Evolutionary conservation across 2,888 invertebrate species (phyloP).

Genomic region (Pilophorus perplexus): DNA sequence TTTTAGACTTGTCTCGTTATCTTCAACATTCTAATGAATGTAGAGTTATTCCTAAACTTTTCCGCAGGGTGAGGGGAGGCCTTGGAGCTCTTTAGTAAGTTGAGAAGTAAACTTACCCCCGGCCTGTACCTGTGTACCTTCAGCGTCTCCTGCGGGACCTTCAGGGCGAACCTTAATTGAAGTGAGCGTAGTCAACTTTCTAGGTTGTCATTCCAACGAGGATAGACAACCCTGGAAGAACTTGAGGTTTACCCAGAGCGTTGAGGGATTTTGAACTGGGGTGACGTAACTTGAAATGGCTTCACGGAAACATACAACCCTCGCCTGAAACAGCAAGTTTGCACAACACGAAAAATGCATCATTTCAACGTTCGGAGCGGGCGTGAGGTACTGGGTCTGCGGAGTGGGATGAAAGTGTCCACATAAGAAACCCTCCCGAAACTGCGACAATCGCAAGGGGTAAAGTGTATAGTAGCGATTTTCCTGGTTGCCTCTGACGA

Average conservation of each 20-base stretch:
- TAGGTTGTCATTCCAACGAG: constrained; percentile 34
- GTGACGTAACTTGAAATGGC: no score
- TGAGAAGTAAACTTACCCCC: constrained; percentile 18
- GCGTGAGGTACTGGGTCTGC: no score
- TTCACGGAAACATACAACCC: no score
- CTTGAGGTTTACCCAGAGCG: constrained; percentile 13
- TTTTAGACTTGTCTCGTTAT: constrained; percentile 37
- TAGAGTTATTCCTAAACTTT: constrained; percentile 37
- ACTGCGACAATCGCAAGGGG: no score
- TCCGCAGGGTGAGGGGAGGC: constrained; percentile 4
- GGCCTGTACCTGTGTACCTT: not conserved
- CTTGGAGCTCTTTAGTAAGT: constrained; percentile 33
- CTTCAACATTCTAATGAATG: constrained; percentile 39
- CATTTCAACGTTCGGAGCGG: no score
- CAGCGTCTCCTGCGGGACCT: not conserved
- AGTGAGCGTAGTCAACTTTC: constrained; percentile 34
- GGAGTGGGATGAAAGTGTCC: no score
- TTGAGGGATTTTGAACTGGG: no score
- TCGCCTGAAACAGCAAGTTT: no score
- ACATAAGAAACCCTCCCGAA: no score
- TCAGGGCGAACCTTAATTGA: constrained; percentile 18
- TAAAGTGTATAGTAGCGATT: no score
- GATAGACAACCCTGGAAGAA: constrained; percentile 12
- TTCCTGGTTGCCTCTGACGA: no score
- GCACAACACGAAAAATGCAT: no score